A percentile compares a stretch with the other conserved stretches of the same genome.
Conservation (phyloP, 2,797 vertebrate genomes). For the Urophycis tenuis region DNA sequence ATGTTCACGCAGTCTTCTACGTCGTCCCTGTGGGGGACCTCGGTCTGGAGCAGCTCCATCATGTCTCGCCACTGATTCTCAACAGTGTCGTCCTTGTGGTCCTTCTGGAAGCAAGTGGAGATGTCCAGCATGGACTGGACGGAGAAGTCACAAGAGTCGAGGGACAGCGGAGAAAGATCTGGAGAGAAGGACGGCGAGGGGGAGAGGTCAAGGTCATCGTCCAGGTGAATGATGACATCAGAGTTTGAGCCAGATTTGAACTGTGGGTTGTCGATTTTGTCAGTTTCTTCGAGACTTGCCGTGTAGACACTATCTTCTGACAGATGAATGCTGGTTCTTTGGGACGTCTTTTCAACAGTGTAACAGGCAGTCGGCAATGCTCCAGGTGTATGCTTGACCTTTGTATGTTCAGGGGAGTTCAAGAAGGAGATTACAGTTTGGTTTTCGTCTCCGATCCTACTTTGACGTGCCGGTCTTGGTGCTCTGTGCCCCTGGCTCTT, state of each 20-base stretch:
- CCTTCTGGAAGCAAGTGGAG: constrained; percentile 40
- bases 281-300: constrained; percentile 5
- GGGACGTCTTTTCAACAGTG: neutral
- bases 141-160: constrained; percentile 63
- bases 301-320: neutral
- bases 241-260: constrained; percentile 26
- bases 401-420: neutral
- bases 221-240: neutral
- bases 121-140: constrained; percentile 54
- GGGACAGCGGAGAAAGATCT: constrained; percentile 51
- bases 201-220: constrained; percentile 24
- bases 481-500: constrained; percentile 28
- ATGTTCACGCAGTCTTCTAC: constrained; percentile 34
- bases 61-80: constrained; percentile 58
- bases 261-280: constrained; percentile 16
- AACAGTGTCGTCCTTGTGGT: constrained; percentile 25
- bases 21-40: constrained; percentile 23
- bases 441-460: constrained; percentile 11
- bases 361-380: neutral
- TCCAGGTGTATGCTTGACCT: neutral
- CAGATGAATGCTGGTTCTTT: neutral
- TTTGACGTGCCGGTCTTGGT: constrained; percentile 14
- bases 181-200: constrained; percentile 43
- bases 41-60: constrained; percentile 50
- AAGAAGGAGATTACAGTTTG: neutral